phyloP scores from a whole-genome alignment of 2,797 vertebrate species.

The Xenops minutus region DNA sequence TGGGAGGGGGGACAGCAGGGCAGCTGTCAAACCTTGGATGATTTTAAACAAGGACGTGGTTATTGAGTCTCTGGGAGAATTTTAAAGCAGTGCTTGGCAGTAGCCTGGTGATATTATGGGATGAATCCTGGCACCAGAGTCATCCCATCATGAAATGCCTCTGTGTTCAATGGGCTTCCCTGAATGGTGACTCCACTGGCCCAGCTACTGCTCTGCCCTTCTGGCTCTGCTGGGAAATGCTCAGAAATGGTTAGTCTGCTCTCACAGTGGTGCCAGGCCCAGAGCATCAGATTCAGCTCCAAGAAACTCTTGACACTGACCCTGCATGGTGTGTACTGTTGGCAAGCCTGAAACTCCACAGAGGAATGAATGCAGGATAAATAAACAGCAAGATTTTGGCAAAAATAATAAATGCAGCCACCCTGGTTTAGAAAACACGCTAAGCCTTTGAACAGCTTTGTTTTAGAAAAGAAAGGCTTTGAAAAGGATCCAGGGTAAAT shows the following conservation, averaged over 20 bases:
- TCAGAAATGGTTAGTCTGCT: not conserved
- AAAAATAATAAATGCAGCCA: constrained; percentile 42
- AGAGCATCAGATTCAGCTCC: not conserved
- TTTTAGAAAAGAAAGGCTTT: constrained; percentile 46
- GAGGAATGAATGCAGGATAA: constrained; percentile 52
- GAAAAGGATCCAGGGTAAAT: constrained; percentile 70
- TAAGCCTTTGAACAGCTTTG: constrained; percentile 56
- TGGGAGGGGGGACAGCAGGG: not conserved
- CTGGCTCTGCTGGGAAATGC: not conserved
- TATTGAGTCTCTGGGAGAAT: not conserved
- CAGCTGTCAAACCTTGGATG: not conserved
- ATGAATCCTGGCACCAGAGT: not conserved
- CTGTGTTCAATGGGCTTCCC: not conserved
- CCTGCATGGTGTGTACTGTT: not conserved
- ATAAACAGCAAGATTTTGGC: constrained; percentile 50
- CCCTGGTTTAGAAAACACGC: constrained; percentile 54
- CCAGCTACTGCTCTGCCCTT: not conserved
- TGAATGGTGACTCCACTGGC: not conserved
- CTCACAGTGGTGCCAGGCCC: not conserved
- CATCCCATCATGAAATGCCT: not conserved
- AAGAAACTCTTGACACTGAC: constrained; percentile 20
- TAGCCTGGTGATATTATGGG: not conserved
- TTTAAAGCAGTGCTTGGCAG: not conserved
- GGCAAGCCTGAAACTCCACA: constrained; percentile 16
- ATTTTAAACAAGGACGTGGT: not conserved